Conservation (phyloP, 2,888 invertebrate genomes). For the Melanargia galathea region DNA sequence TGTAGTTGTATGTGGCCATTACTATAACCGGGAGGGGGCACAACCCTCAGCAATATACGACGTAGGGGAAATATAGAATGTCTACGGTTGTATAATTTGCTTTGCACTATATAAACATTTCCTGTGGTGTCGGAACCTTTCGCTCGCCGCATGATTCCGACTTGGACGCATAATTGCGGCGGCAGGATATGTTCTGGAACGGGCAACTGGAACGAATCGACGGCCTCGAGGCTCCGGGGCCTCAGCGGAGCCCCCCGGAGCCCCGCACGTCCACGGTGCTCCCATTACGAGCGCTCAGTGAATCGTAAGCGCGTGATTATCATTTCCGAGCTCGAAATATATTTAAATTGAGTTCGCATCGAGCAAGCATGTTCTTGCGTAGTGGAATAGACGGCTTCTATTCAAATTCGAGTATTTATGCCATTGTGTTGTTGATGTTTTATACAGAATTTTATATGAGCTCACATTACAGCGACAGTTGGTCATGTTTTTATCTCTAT, state of each 20-base stretch:
- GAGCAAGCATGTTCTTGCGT: neutral
- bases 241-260: neutral
- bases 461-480: neutral
- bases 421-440: neutral
- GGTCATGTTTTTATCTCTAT: neutral
- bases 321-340: slow-evolving; percentile 21
- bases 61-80: too few species aligned
- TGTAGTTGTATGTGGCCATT: too few species aligned
- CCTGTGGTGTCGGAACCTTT: slow-evolving; percentile 21
- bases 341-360: slow-evolving; percentile 10
- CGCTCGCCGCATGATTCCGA: slow-evolving; percentile 16
- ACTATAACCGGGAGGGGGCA: too few species aligned
- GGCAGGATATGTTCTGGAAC: slow-evolving; percentile 13
- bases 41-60: too few species aligned
- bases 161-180: slow-evolving; percentile 20
- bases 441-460: neutral
- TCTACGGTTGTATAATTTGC: neutral
- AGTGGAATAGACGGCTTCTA: neutral
- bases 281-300: slow-evolving; percentile 27
- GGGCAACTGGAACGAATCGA: slow-evolving; percentile 12
- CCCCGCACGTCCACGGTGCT: slow-evolving; percentile 21
- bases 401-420: too few species aligned
- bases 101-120: neutral
- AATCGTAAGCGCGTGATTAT: slow-evolving; percentile 34
- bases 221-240: neutral